phyloP scores from a whole-genome alignment of 1,140 invertebrate genomes.

The Zaprionus gabonicus region DNA sequence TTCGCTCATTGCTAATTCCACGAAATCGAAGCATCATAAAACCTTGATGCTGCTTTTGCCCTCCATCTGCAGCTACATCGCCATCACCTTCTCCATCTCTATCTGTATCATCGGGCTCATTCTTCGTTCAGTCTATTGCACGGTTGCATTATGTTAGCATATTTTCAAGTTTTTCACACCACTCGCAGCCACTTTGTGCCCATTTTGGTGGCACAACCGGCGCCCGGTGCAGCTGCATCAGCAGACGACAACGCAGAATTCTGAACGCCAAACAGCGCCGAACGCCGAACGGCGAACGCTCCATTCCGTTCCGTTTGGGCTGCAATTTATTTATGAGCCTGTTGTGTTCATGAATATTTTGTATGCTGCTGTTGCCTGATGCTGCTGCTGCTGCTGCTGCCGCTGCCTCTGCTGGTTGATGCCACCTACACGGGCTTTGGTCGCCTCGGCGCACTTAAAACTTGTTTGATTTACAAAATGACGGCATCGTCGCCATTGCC shows the following conservation, averaged over 20 bases:
- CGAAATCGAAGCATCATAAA: slow-evolving; percentile 73
- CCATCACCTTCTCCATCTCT: neutral
- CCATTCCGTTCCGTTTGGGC: slow-evolving; percentile 42
- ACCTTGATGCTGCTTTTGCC: slow-evolving; percentile 57
- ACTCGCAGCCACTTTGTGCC: slow-evolving; percentile 52
- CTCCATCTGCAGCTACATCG: slow-evolving; percentile 1
- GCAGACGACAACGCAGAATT: slow-evolving; percentile 35
- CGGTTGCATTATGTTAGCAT: slow-evolving; percentile 64
- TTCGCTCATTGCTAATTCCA: slow-evolving; percentile 69
- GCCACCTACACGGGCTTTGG: slow-evolving; percentile 43
- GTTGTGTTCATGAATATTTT: slow-evolving; percentile 69
- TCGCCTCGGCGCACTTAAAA: slow-evolving; percentile 52
- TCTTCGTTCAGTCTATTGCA: slow-evolving; percentile 21
- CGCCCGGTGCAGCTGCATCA: slow-evolving; percentile 49
- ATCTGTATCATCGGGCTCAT: neutral
- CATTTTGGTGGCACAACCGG: slow-evolving; percentile 35
- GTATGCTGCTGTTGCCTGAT: slow-evolving; percentile 29
- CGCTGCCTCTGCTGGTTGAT: slow-evolving; percentile 22
- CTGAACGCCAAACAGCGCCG: neutral
- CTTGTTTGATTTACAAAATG: slow-evolving; percentile 63
- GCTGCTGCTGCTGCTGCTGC: neutral
- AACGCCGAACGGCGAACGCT: slow-evolving; percentile 4
- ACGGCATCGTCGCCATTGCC: slow-evolving; percentile 39
- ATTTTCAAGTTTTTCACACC: slow-evolving; percentile 65
- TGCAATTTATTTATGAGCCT: slow-evolving; percentile 71